Evolutionary conservation across 2,888 invertebrate genomes (phyloP).

Genomic region (Caenorhabditis drosophilae): DNA sequence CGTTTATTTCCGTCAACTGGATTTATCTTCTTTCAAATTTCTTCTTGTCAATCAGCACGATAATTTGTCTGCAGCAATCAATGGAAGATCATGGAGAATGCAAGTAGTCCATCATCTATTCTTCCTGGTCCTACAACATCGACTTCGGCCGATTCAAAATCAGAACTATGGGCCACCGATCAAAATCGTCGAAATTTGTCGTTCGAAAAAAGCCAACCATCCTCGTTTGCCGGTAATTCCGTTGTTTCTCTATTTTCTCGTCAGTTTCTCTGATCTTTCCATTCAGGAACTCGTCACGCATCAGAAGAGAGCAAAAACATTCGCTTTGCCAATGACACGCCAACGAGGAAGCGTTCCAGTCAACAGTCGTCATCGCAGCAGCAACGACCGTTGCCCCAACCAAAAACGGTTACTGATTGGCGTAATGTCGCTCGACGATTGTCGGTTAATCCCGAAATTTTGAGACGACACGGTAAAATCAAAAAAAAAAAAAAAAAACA

Average conservation of each 20-base stretch:
- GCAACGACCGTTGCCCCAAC: neutral
- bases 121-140: too few relatives aligned
- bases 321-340: conserved; percentile 38
- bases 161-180: conserved; percentile 31
- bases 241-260: neutral
- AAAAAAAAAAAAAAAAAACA: too few relatives aligned
- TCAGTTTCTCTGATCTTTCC: neutral
- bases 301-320: conserved; percentile 55
- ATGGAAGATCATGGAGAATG: too few relatives aligned
- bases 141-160: too few relatives aligned
- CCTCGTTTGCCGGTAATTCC: conserved; percentile 13
- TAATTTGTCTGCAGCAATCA: too few relatives aligned
- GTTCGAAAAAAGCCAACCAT: conserved; percentile 22
- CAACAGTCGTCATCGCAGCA: too few relatives aligned
- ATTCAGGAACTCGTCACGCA: conserved; percentile 41
- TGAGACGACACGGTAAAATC: conserved; percentile 13
- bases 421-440: conserved; percentile 33
- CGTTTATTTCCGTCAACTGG: too few relatives aligned
- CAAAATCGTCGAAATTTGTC: conserved; percentile 33
- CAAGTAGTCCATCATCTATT: too few relatives aligned
- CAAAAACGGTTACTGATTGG: conserved; percentile 32
- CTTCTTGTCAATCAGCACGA: too few relatives aligned
- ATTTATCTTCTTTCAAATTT: too few relatives aligned
- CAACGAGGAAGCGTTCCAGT: too few relatives aligned
- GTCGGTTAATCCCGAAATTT: conserved; percentile 36